Percentiles rank a stretch among this genome's conserved stretches.
Conservation (phyloP, 2,113 vertebrate genomes). For the Ochotona curzoniae region DNA sequence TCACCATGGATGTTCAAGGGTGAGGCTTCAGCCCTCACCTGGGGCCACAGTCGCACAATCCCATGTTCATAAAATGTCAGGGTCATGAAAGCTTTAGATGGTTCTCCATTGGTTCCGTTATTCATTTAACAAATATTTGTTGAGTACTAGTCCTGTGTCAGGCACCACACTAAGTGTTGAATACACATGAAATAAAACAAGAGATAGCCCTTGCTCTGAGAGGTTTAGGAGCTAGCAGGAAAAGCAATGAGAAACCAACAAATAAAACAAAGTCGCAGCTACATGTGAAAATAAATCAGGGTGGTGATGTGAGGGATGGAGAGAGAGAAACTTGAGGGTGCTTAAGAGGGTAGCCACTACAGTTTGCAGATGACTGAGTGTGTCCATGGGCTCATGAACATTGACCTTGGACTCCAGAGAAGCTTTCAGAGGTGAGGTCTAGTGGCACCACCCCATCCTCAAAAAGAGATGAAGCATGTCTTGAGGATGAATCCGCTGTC, state of each 20-base stretch:
- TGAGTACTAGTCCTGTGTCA: not conserved
- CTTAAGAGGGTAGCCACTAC: too few species aligned
- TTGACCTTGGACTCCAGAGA: too few species aligned
- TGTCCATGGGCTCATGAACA: too few species aligned
- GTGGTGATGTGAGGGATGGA: too few species aligned
- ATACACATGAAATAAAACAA: not conserved
- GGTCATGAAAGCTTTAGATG: not conserved
- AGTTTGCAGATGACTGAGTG: too few species aligned
- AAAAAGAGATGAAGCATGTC: too few species aligned
- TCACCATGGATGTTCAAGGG: not conserved
- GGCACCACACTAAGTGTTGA: not conserved
- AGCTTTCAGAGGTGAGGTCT: too few species aligned
- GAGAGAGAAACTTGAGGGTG: not conserved
- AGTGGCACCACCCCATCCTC: too few species aligned
- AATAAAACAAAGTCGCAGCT: not conserved
- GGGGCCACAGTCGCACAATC: not conserved
- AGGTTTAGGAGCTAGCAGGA: not conserved
- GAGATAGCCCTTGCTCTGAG: not conserved
- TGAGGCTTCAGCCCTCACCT: not conserved
- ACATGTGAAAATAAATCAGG: not conserved
- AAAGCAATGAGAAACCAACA: not conserved
- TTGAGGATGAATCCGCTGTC: too few species aligned
- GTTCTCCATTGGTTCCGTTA: not conserved
- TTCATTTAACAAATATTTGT: not conserved
- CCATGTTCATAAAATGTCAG: not conserved